Evolutionary conservation across 2,888 invertebrate genomes (phyloP).

Genomic region (Cactoblastis cactorum): DNA sequence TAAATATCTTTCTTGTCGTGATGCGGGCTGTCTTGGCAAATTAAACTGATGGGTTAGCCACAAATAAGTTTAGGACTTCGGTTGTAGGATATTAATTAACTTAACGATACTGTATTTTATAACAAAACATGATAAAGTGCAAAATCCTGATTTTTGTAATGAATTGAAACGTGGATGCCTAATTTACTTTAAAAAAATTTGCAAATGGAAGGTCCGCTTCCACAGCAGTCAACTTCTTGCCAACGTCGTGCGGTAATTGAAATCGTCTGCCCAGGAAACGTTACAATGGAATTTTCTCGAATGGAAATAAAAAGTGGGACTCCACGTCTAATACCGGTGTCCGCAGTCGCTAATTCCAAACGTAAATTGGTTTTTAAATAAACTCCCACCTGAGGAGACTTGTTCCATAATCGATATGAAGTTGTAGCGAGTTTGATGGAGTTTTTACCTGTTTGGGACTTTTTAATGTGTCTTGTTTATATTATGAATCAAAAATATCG

Average conservation of each 20-base stretch:
- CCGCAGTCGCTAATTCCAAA: conserved; percentile 28
- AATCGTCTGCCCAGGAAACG: conserved; percentile 30
- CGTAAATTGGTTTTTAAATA: conserved; percentile 33
- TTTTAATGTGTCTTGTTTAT: background rate
- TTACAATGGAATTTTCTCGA: conserved; percentile 43
- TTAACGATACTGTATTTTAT: no score
- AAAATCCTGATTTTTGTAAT: background rate
- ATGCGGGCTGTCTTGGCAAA: no score
- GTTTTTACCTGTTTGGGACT: background rate
- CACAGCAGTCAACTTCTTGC: conserved; percentile 1
- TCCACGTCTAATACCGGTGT: conserved; percentile 29
- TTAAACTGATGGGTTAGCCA: no score
- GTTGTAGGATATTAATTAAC: no score
- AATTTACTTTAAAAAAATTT: background rate
- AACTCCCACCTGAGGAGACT: conserved; percentile 15
- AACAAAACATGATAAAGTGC: no score
- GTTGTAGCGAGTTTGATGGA: no score
- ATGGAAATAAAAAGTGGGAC: conserved; percentile 38
- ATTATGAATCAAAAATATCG: background rate
- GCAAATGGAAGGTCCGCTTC: conserved; percentile 14
- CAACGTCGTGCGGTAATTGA: conserved; percentile 23
- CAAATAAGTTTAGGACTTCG: no score
- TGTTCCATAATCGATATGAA: conserved; percentile 13
- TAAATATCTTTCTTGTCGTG: no score
- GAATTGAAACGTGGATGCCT: no score